phyloP scores from a whole-genome alignment of 2,888 invertebrate genomes.

The Drosophila eohydei region DNA sequence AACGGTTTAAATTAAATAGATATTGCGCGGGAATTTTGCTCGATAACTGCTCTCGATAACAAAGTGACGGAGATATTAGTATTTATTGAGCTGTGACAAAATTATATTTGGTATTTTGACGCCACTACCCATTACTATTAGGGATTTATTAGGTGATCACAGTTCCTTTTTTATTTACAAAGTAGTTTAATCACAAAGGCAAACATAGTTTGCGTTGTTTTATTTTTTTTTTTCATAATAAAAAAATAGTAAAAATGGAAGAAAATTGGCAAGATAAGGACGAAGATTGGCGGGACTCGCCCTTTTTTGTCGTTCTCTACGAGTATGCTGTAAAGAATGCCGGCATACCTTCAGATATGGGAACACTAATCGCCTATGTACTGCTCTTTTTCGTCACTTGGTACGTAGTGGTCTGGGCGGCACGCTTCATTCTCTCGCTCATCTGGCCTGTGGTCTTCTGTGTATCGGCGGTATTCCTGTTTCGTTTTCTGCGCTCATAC shows the following conservation, averaged over 20 bases:
- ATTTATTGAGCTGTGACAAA: background rate
- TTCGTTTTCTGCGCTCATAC: constrained; percentile 25
- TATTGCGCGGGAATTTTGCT: background rate
- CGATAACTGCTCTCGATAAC: constrained; percentile 43
- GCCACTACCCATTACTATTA: background rate
- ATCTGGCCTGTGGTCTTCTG: constrained; percentile 74
- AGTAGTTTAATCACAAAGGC: constrained; percentile 4
- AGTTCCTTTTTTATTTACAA: constrained; percentile 10
- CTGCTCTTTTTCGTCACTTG: constrained; percentile 68
- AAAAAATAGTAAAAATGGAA: constrained; percentile 26
- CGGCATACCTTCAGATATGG: constrained; percentile 57
- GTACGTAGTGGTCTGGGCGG: constrained; percentile 64
- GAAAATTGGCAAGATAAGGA: background rate
- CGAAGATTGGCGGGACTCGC: constrained; percentile 42
- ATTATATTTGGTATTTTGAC: constrained; percentile 12
- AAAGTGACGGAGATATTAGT: background rate
- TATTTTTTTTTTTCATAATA: constrained; percentile 1
- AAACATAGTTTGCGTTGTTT: constrained; percentile 11
- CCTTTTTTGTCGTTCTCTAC: constrained; percentile 43
- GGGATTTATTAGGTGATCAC: constrained; percentile 10
- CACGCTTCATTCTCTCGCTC: constrained; percentile 67
- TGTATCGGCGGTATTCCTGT: constrained; percentile 51
- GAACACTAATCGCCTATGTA: constrained; percentile 67
- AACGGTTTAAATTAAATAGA: background rate
- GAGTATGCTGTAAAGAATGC: constrained; percentile 72